Conservation (phyloP, 1,140 invertebrate genomes). For the Eriocheir sinensis region DNA sequence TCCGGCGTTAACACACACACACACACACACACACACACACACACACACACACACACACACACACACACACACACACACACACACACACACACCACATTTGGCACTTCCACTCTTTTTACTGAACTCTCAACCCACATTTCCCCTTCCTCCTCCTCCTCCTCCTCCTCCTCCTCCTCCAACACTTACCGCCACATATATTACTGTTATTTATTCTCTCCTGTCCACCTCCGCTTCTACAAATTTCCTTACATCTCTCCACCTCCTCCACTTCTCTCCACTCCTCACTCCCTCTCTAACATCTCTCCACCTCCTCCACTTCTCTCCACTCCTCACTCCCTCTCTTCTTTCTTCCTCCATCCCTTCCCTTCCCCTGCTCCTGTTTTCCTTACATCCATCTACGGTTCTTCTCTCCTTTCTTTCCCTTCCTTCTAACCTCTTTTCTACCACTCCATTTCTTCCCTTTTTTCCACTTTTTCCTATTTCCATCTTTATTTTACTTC, state of each 20-base stretch:
- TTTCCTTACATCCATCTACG: too few species aligned
- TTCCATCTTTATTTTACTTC: too few species aligned
- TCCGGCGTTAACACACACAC: not conserved
- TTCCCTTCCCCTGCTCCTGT: not conserved
- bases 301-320: not conserved
- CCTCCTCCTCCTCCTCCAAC: slow-evolving; percentile 12
- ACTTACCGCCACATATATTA: too few species aligned
- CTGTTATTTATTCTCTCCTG: too few species aligned
- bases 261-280: not conserved
- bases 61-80: slow-evolving; percentile 11
- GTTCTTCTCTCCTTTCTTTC: not conserved
- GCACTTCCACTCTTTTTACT: not conserved
- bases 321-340: not conserved
- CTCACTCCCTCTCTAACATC: not conserved
- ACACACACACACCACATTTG: not conserved
- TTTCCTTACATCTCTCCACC: too few species aligned
- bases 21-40: not conserved
- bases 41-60: not conserved
- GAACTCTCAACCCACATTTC: not conserved
- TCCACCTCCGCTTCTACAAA: slow-evolving; percentile 28
- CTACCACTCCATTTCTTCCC: not conserved
- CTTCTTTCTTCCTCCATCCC: not conserved
- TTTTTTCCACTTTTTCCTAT: not conserved
- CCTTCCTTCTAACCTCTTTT: too few species aligned
- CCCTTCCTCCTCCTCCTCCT: not conserved